These are phyloP conservation scores for Corbicula japonica DNA, from an alignment of 2,888 invertebrate species.

Conservation along the genomic window DNA sequence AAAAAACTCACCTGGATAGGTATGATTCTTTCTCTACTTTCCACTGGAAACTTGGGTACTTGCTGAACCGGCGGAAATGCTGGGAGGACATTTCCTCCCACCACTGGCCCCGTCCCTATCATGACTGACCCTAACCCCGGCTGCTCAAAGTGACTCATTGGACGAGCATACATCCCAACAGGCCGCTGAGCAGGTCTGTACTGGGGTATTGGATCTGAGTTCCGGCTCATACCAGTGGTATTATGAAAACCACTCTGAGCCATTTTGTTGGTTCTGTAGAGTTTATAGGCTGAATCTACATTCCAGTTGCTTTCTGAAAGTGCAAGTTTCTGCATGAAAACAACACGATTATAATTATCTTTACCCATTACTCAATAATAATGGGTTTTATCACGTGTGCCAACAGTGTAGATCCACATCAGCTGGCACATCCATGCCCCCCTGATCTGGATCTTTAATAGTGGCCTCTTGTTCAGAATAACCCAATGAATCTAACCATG, in stretches of 20 bases:
- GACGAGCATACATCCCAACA: constrained; percentile 12
- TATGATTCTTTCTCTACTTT: constrained; percentile 69
- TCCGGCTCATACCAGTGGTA: constrained; percentile 1
- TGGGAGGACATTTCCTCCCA: constrained; percentile 31
- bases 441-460: too few relatives aligned
- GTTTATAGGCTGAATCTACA: constrained; percentile 53
- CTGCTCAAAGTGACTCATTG: constrained; percentile 35
- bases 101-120: constrained; percentile 55
- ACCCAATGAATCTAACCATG: too few relatives aligned
- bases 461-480: too few relatives aligned
- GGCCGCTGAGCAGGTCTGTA: constrained; percentile 11
- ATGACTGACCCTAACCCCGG: constrained; percentile 48
- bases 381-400: too few relatives aligned
- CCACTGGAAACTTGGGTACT: constrained; percentile 58
- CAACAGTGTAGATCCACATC: too few relatives aligned
- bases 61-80: constrained; percentile 52
- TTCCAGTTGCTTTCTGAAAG: constrained; percentile 55
- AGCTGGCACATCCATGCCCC: too few relatives aligned
- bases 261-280: constrained; percentile 46
- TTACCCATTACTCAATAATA: too few relatives aligned
- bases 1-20: constrained; percentile 66
- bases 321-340: neutral
- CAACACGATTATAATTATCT: too few relatives aligned
- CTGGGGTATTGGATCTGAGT: constrained; percentile 28
- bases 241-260: constrained; percentile 47